Base-by-base conservation (phyloP, 2,113 vertebrate species). In the Todiramphus chloris region DNA sequence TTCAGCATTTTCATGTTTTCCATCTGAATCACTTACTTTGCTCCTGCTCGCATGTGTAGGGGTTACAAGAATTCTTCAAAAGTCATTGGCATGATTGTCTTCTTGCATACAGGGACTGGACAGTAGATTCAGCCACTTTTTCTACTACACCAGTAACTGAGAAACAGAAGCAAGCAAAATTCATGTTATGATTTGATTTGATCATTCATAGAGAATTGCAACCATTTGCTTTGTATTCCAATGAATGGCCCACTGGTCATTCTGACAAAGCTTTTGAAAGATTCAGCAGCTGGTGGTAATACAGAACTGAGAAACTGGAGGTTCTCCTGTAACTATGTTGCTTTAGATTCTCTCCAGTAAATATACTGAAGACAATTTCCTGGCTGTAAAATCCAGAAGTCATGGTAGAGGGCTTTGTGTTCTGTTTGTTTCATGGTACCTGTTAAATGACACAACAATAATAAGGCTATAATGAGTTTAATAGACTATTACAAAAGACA, bases 71-170 rank as follows among this genome's bases (percentile, higher is more conserved):
- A 56, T 31, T 56, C 16, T 25, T 82, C 28, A n/a, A 27, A 84
- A 84, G 25, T 43, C 16, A 25, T 48, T 51, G 35, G 2, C 16
- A 41, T 16, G 4, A 5, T 43, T 94, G 7, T 3, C 30, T 87
- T 84, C 23, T 72, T 19, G 16, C 1, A 0, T 20, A 1, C 2
- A 13, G 14, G 59, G 16, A 35, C 31, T 46, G 13, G 16, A 81
- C 8, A 74, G 10, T 16, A 25, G 28, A 31, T 56, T 60, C 67
- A 24, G 6, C 6, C 30, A 48, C 7, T 50, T 16, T 50, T 94
- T 87, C 23, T 79, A 4, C 30, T 68, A 28, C 21, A 55, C 3
- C 9, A 21, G 23, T 28, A 78, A 46, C 0, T 30, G 55, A 56
- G 30, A 56, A 84, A 56, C 1, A 64, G 19, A 68, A 59, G 16